Evolutionary conservation across 2,888 invertebrate genomes (phyloP).

Genomic region (Ceramica pisi): DNA sequence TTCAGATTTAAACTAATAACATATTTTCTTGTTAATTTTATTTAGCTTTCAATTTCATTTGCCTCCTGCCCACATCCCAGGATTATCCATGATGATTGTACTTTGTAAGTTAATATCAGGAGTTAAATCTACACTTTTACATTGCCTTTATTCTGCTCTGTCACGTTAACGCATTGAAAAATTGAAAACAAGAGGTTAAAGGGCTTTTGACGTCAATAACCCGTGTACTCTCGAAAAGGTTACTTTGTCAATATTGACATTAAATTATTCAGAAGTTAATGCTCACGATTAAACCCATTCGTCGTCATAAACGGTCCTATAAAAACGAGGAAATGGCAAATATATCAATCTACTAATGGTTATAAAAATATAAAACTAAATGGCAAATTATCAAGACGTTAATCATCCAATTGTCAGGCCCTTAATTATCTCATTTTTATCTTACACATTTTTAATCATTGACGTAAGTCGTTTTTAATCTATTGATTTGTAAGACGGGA

Average conservation of each 20-base stretch:
- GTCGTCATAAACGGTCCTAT: constrained; percentile 2
- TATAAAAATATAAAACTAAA: constrained; percentile 50
- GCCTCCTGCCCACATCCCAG: constrained; percentile 18
- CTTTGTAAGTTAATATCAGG: constrained; percentile 26
- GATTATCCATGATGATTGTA: constrained; percentile 18
- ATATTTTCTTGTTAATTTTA: neutral
- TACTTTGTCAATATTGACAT: constrained; percentile 38
- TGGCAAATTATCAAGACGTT: constrained; percentile 55
- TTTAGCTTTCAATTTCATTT: neutral
- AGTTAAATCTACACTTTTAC: constrained; percentile 31
- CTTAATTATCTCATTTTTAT: constrained; percentile 56
- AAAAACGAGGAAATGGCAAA: constrained; percentile 51
- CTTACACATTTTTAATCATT: constrained; percentile 45
- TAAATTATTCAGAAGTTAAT: constrained; percentile 44
- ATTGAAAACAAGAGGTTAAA: constrained; percentile 41
- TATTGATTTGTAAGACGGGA: constrained; percentile 61
- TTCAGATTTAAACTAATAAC: neutral
- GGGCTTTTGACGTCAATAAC: constrained; percentile 53
- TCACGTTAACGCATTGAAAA: constrained; percentile 41
- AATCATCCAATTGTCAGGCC: constrained; percentile 53
- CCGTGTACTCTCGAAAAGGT: constrained; percentile 28
- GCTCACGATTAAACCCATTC: constrained; percentile 19
- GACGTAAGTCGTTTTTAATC: constrained; percentile 53
- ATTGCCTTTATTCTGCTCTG: constrained; percentile 32
- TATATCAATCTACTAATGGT: constrained; percentile 40